These are phyloP conservation scores for Eudemis profundana DNA, from an alignment of 2,888 invertebrate species.

Conservation along the genomic window DNA sequence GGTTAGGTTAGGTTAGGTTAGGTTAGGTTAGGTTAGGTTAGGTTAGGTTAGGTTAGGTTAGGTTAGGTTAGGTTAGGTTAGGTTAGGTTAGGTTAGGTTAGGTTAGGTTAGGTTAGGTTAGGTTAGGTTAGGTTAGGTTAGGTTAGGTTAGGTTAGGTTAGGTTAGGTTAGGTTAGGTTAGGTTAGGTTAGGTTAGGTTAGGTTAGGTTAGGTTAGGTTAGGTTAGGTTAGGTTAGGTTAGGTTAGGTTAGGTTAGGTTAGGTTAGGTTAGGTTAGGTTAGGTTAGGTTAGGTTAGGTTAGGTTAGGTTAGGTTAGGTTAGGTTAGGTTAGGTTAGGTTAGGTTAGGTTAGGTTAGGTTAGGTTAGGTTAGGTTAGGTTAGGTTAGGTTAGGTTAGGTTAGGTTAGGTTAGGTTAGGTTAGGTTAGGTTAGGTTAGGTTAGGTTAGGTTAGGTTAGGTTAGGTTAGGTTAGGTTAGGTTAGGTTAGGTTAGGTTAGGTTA, in stretches of 20 bases:
- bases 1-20: slow-evolving; percentile 4
- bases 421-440: slow-evolving; percentile 14
- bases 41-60: slow-evolving; percentile 4
- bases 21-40: slow-evolving; percentile 4
- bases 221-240: slow-evolving; percentile 14
- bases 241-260: slow-evolving; percentile 14
- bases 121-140: slow-evolving; percentile 4
- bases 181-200: slow-evolving; percentile 4
- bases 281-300: slow-evolving; percentile 14
- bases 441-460: slow-evolving; percentile 14
- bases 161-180: slow-evolving; percentile 4
- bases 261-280: slow-evolving; percentile 14
- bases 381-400: slow-evolving; percentile 14
- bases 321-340: slow-evolving; percentile 14
- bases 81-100: slow-evolving; percentile 4
- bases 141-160: slow-evolving; percentile 4
- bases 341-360: slow-evolving; percentile 14
- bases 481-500: slow-evolving; percentile 14
- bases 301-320: slow-evolving; percentile 14
- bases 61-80: slow-evolving; percentile 4
- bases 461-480: slow-evolving; percentile 14
- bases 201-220: slow-evolving; percentile 4
- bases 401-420: slow-evolving; percentile 14
- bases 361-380: slow-evolving; percentile 14
- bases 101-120: slow-evolving; percentile 4